Evolutionary conservation across 2,797 vertebrate species (phyloP), one percentile per base, ranked within the genome.

Genomic region (Sebastes dallii): DNA sequence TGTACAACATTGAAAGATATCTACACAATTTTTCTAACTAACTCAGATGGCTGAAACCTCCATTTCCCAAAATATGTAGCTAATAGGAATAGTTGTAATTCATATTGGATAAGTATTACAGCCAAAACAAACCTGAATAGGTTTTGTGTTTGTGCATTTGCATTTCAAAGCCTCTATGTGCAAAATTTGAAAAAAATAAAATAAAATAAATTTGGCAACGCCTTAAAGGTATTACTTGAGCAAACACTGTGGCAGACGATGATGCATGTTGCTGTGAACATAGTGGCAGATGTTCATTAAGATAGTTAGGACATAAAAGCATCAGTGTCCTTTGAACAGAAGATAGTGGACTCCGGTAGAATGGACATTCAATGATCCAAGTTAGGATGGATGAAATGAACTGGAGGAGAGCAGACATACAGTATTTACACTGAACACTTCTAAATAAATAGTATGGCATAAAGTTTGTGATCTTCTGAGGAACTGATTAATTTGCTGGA

Each of bases 401-500:
- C 9, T 50, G 58, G 18, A 61, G 27, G 42, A 66, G 4, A 24
- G 16, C 16, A 61, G 42, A 66, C 6, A 61, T 66, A 42, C 39
- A 42, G 13, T 42, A 20, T 81, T 59, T 75, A 27, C 42, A 66
- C 13, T 42, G 13, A 42, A 42, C 14, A 16, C 14, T 60, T 59
- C 24, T 34, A 64, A 67, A 84, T 67, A 71, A 61, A 81, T 14
- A 77, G 25, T 3, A 70, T 34, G 20, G 3, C 20, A 80, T 25
- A 7, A 68, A 54, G 55, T 59, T 42, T 75, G 64, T 78, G 64
- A 62, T 68, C 74, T 75, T 68, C 64, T 70, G 61, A 67, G 56
- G 11, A 60, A 74, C 27, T 78, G 5, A 66, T 77, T 76, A 24
- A 76, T 72, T 80, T 87, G 29, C 66, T 60, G 46, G 12, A 42